phyloP scores from a whole-genome alignment of 2,797 vertebrate species.

The Crenuchus spilurus region DNA sequence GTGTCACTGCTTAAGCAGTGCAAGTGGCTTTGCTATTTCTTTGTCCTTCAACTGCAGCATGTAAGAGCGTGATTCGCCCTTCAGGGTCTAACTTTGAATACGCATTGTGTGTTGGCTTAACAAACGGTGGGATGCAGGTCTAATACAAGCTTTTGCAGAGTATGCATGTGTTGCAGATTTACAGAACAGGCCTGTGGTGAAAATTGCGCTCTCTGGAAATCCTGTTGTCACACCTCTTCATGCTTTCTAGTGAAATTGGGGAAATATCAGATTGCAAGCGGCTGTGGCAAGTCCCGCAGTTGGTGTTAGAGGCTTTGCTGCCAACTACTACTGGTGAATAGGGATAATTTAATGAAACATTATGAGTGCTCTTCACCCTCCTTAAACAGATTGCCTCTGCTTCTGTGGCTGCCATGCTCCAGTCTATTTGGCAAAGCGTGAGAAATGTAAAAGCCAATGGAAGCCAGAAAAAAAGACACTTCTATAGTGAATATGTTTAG shows the following conservation, averaged over 20 bases:
- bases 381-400: constrained; percentile 74
- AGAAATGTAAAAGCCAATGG: constrained; percentile 54
- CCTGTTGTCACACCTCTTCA: constrained; percentile 43
- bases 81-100: background rate
- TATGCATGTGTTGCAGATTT: constrained; percentile 4
- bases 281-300: constrained; percentile 62
- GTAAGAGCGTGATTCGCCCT: background rate
- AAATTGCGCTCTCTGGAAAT: constrained; percentile 32
- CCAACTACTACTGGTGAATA: constrained; percentile 67
- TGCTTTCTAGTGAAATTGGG: constrained; percentile 49
- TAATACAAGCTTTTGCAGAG: background rate
- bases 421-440: constrained; percentile 58
- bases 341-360: constrained; percentile 79
- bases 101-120: background rate
- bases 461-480: constrained; percentile 47
- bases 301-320: constrained; percentile 71
- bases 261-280: constrained; percentile 70
- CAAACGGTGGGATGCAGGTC: background rate
- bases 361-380: constrained; percentile 70
- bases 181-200: background rate
- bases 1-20: background rate
- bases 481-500: constrained; percentile 27
- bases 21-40: background rate
- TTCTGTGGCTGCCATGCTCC: constrained; percentile 62
- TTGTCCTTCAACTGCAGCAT: background rate